Conservation (phyloP, 2,113 vertebrate genomes). For the Brachyistius frenatus region DNA sequence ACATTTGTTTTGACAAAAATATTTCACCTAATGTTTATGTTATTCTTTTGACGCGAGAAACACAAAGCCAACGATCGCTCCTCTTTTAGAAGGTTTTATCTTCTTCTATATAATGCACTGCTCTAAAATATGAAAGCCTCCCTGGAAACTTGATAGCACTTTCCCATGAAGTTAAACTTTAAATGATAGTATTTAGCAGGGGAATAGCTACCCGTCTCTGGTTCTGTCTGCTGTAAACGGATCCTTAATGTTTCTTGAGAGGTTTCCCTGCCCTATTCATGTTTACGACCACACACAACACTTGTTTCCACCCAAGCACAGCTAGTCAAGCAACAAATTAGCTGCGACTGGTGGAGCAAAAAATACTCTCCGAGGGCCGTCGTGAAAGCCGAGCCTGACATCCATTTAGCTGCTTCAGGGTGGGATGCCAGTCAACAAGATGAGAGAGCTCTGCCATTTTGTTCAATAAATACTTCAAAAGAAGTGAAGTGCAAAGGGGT, state of each 20-base stretch:
- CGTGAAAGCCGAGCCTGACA: constrained; percentile 31
- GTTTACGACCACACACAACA: constrained; percentile 42
- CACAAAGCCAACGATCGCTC: neutral
- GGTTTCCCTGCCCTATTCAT: constrained; percentile 17
- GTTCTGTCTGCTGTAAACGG: neutral
- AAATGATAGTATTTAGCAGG: neutral
- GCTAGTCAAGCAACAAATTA: constrained; percentile 68
- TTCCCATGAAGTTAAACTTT: constrained; percentile 16
- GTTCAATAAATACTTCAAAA: constrained; percentile 11
- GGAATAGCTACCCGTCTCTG: neutral
- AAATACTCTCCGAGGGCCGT: constrained; percentile 37
- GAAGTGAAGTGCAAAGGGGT: neutral
- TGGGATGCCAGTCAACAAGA: constrained; percentile 20
- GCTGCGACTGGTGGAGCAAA: constrained; percentile 43
- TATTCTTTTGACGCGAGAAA: neutral
- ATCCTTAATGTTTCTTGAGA: constrained; percentile 1
- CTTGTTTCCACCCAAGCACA: constrained; percentile 29
- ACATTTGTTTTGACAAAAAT: too few species aligned
- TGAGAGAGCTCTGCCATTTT: constrained; percentile 1
- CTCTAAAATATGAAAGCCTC: neutral
- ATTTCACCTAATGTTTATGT: too few species aligned
- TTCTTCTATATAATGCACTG: neutral
- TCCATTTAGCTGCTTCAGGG: constrained; percentile 54
- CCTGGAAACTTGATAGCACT: neutral
- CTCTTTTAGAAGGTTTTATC: neutral